These are phyloP conservation scores for Heliconius ethilla DNA, from an alignment of 2,888 invertebrate species.

Conservation along the genomic window DNA sequence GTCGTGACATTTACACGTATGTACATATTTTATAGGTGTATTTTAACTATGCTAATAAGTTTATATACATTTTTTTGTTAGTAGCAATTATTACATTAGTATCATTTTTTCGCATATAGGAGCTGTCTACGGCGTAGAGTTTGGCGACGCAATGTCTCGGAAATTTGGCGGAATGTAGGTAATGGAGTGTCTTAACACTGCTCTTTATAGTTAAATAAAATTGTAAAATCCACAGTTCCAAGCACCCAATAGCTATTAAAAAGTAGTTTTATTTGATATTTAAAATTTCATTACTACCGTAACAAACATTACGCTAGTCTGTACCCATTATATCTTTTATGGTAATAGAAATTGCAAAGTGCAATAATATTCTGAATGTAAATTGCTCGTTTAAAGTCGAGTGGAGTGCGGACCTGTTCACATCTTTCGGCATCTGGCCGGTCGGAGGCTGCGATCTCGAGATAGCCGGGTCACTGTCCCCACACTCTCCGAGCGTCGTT, in stretches of 20 bases:
- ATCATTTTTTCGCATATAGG: too few species aligned
- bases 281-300: constrained; percentile 1
- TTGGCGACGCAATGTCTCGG: too few species aligned
- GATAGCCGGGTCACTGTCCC: constrained; percentile 79
- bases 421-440: constrained; percentile 80
- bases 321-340: constrained; percentile 13
- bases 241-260: neutral
- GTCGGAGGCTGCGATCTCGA: constrained; percentile 80
- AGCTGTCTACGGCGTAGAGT: too few species aligned
- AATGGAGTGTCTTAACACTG: too few species aligned
- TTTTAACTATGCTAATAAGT: neutral
- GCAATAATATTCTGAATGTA: constrained; percentile 38
- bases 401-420: constrained; percentile 65
- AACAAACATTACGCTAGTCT: neutral
- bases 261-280: neutral
- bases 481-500: constrained; percentile 52
- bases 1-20: neutral
- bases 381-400: constrained; percentile 42
- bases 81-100: too few species aligned
- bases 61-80: neutral
- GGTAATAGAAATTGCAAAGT: constrained; percentile 17
- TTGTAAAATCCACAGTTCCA: too few species aligned
- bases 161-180: too few species aligned
- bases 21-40: neutral
- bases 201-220: too few species aligned